Base-by-base conservation (phyloP, 2,888 invertebrate genomes). In the Cataglyphis altisquamis region DNA sequence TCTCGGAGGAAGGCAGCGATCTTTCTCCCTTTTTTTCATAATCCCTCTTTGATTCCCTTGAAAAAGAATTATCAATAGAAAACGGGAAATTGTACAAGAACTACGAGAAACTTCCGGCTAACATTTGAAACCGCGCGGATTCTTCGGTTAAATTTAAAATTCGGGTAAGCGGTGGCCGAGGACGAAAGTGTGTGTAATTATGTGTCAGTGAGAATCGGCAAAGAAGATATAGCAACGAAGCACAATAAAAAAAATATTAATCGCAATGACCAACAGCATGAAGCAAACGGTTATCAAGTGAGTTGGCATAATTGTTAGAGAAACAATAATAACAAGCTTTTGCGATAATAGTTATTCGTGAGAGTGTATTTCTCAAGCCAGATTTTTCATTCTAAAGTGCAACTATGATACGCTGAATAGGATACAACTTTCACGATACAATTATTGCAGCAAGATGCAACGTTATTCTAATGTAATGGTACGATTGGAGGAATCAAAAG, bases 211-310 rank as follows among this genome's bases (percentile, higher is more conserved):
- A 89, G 83, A 57, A 73, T 68, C 25, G 39, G 21, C 32, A 64
- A 39, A 74, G 21, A 52, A 62, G 6, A n/a, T 32, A 66, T 15
- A 21, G 1, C n/a, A 70, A n/a, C 32, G 55, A 52, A 29, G 41
- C 39, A 45, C 70, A 62, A n/a, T 25, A 52, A 9, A 36, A 68
- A 45, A 4, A 36, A 60, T n/a, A 60, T 5, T 52, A 52, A 73
- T 72, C 32, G 67, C 70, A 84, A 96, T 95, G 96, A 96, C 95
- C 82, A 95, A 95, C 90, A 95, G 95, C 87, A 95, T 96, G 93
- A 95, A 96, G 92, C 96, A 96, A 88, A 96, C 96, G 29, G 95
- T 96, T 84, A 96, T 96, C 91, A 95, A 95, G 96, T 95, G 95
- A 95, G 96, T 95, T 85, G 55, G 48, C 84, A 64, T 62, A 78